Base-by-base conservation (phyloP, 2,113 vertebrate species). In the Equus quagga region DNA sequence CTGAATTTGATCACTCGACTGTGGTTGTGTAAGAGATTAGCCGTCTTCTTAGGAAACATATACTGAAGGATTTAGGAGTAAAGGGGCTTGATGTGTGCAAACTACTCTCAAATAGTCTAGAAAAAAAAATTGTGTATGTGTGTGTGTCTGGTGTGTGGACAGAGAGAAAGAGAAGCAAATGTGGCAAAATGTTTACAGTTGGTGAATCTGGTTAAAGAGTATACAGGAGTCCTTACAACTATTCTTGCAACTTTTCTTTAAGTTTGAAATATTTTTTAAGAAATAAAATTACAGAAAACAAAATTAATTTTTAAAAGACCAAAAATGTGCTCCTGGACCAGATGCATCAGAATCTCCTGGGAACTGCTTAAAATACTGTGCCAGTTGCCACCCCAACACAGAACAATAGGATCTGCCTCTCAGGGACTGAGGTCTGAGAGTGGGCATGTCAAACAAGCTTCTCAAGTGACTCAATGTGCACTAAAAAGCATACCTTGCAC, bases 301-400 rank as follows among this genome's bases (percentile, higher is more conserved):
- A 87, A 62, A 94, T 73, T 62, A 69, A 58, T 79, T 88, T 84
- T 90, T 83, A 44, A 69, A 82, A 89, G 79, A 44, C 75, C 49
- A 56, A 80, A 95, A 87, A 70, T 51, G 10, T 78, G 31, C 23
- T 78, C 76, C 44, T 83, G 14, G 56, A 65, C 54, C 41, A 89
- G 49, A 54, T 19, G 14, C 23, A 54, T 58, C 21, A n/a, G 67
- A 87, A 87, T 78, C 33, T 58, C 26, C n/a, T n/a, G 21, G 72
- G 56, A 6, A 41, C 10, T 51, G 6, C n/a, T 65, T 79, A 54
- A 75, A 82, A 31, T n/a, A 58, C 46, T 17, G 8, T 60, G 26
- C 56, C n/a, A 41, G 5, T 87, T 75, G n/a, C 64, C 28, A 2
- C 28, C 58, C 54, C 46, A 73, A 4, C 60, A 44, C n/a, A 60